Conservation (phyloP, 2,113 vertebrate genomes). For the Dissostichus mawsoni region DNA sequence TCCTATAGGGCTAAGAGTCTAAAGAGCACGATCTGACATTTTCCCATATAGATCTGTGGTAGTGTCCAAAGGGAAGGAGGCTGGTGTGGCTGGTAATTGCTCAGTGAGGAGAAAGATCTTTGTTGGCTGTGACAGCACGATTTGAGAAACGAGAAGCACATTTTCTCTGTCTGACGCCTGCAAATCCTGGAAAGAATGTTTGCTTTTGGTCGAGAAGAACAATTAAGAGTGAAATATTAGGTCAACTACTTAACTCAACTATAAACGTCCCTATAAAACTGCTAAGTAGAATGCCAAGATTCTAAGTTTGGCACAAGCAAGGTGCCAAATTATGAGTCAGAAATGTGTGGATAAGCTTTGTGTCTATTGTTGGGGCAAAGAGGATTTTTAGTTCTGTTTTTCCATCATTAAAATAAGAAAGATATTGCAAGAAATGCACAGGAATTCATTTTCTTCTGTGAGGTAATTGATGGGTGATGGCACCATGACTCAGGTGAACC, state of each 20-base stretch:
- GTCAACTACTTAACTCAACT: constrained; percentile 18
- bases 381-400: constrained; percentile 6
- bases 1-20: constrained; percentile 17
- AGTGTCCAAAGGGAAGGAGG: constrained; percentile 27
- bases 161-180: constrained; percentile 62
- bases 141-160: constrained; percentile 68
- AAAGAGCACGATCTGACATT: constrained; percentile 41
- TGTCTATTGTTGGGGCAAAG: constrained; percentile 27
- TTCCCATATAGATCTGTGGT: constrained; percentile 34
- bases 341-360: constrained; percentile 19
- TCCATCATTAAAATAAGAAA: neutral
- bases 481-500: constrained; percentile 40
- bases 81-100: constrained; percentile 41
- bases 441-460: constrained; percentile 31
- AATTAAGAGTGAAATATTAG: constrained; percentile 77
- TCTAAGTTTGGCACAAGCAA: constrained; percentile 49
- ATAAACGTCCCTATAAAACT: constrained; percentile 74
- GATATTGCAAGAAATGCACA: constrained; percentile 22
- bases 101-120: constrained; percentile 55
- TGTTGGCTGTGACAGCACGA: constrained; percentile 46
- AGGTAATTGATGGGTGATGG: constrained; percentile 53
- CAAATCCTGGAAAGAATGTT: constrained; percentile 70
- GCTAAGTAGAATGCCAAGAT: constrained; percentile 54
- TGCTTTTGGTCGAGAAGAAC: constrained; percentile 58
- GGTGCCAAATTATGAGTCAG: constrained; percentile 39